A percentile compares a stretch with the other conserved stretches of the same genome.
phyloP scores from a whole-genome alignment of 2,113 vertebrate genomes.

The Mormyrus iriodes region DNA sequence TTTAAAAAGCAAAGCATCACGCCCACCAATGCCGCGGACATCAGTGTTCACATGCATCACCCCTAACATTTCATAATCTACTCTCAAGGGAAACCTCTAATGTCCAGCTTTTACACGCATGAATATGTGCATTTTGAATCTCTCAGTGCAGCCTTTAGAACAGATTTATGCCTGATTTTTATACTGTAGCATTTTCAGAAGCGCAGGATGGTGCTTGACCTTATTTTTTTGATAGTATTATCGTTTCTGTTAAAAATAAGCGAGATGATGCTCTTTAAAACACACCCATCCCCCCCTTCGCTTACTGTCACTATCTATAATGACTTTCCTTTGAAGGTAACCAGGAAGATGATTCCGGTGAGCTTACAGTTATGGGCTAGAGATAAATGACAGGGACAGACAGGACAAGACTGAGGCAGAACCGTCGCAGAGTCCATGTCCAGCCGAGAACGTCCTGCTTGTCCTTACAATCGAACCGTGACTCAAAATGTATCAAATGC shows the following conservation, averaged over 20 bases:
- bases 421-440: neutral
- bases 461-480: neutral
- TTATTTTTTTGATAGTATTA: slow-evolving; percentile 57
- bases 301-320: slow-evolving; percentile 60
- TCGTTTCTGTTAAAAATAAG: slow-evolving; percentile 46
- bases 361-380: slow-evolving; percentile 37
- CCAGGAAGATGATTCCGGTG: slow-evolving; percentile 36
- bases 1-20: neutral
- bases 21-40: neutral
- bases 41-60: neutral
- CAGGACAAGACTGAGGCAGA: slow-evolving; percentile 4
- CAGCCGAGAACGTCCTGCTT: neutral
- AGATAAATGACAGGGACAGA: slow-evolving; percentile 23
- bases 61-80: neutral
- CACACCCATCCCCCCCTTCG: slow-evolving; percentile 43
- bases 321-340: slow-evolving; percentile 53
- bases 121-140: neutral
- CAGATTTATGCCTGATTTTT: neutral
- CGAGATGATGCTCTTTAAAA: slow-evolving; percentile 33
- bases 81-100: neutral
- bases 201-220: slow-evolving; percentile 34
- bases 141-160: neutral
- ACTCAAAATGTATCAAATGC: neutral
- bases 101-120: neutral
- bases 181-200: neutral